phyloP scores from a whole-genome alignment of 2,888 invertebrate genomes.

The Erebia palarica region DNA sequence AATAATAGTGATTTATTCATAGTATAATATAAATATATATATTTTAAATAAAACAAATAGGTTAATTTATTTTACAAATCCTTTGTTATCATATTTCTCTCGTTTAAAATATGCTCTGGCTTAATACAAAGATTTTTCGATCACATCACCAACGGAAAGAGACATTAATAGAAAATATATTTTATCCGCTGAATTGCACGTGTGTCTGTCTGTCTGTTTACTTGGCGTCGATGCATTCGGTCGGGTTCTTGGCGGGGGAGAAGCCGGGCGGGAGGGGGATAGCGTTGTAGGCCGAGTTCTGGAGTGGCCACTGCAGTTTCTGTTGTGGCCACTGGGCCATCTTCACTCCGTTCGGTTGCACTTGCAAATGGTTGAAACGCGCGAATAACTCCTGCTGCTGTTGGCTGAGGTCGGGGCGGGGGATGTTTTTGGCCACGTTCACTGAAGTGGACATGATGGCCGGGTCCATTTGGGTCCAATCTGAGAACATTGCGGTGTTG shows the following conservation, averaged over 20 bases:
- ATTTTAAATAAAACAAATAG: slow-evolving; percentile 80
- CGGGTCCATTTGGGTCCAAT: slow-evolving; percentile 96
- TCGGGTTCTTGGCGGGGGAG: slow-evolving; percentile 69
- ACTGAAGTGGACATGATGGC: slow-evolving; percentile 92
- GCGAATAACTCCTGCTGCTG: slow-evolving; percentile 72
- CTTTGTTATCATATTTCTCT: slow-evolving; percentile 83
- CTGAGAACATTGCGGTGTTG: slow-evolving; percentile 82
- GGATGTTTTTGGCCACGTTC: slow-evolving; percentile 68
- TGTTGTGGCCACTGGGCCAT: slow-evolving; percentile 42
- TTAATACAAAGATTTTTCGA: slow-evolving; percentile 81
- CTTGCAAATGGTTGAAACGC: slow-evolving; percentile 66
- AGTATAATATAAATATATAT: slow-evolving; percentile 17
- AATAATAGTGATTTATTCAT: no score
- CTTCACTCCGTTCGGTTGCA: slow-evolving; percentile 48
- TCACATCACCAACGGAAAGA: slow-evolving; percentile 74
- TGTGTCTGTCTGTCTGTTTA: slow-evolving; percentile 49
- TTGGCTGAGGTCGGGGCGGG: slow-evolving; percentile 45
- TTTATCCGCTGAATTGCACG: slow-evolving; percentile 51
- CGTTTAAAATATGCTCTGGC: slow-evolving; percentile 80
- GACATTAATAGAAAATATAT: slow-evolving; percentile 63
- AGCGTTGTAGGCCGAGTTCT: slow-evolving; percentile 47
- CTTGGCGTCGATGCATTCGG: slow-evolving; percentile 81
- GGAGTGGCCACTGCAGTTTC: slow-evolving; percentile 49
- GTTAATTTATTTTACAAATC: slow-evolving; percentile 82
- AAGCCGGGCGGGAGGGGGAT: slow-evolving; percentile 77